Evolutionary conservation across 92 coral and sea anemone genomes (phyloP).

Genomic region (Zoanthus sociatus): DNA sequence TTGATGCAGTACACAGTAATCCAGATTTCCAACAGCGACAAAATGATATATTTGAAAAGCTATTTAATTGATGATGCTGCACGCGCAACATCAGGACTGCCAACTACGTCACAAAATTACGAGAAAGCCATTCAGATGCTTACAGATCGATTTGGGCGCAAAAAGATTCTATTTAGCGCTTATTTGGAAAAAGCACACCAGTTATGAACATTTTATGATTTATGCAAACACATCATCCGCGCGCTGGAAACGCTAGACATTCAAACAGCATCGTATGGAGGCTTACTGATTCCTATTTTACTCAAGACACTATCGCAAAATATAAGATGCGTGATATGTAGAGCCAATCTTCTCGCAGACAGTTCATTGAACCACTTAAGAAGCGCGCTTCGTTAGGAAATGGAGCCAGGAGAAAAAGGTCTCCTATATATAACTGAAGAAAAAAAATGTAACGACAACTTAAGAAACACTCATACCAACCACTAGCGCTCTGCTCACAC

Average conservation of each 20-base stretch:
- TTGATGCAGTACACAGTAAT: not conserved
- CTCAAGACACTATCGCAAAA: too few relatives aligned
- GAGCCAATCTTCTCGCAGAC: too few relatives aligned
- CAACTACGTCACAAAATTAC: too few relatives aligned
- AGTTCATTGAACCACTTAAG: too few relatives aligned
- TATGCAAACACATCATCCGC: not conserved
- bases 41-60: not conserved
- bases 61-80: not conserved
- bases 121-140: not conserved
- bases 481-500: slow-evolving; percentile 10
- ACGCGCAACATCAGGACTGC: slow-evolving; percentile 6
- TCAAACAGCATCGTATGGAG: too few relatives aligned
- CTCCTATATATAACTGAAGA: not conserved
- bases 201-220: not conserved
- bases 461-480: slow-evolving; percentile 1
- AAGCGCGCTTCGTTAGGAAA: too few relatives aligned
- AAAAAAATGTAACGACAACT: not conserved
- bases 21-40: not conserved
- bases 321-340: too few relatives aligned
- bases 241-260: too few relatives aligned
- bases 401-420: too few relatives aligned
- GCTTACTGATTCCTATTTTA: too few relatives aligned
- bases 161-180: not conserved
- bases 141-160: not conserved
- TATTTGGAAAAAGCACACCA: too few relatives aligned